Evolutionary conservation across 2,888 invertebrate genomes (phyloP), one percentile per base, ranked within the genome.

Genomic region (Aquatica leii): DNA sequence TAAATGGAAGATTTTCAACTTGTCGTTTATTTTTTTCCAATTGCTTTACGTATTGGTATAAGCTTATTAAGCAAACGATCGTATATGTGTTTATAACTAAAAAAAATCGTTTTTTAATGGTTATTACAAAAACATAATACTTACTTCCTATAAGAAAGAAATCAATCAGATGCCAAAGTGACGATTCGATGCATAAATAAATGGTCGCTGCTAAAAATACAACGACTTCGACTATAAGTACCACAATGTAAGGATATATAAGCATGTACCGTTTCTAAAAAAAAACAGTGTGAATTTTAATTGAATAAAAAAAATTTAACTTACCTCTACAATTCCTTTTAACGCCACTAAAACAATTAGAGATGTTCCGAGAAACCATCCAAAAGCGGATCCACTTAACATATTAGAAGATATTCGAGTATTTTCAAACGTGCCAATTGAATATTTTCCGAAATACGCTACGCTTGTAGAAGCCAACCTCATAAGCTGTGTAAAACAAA

Each of bases 221-320:
- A 2, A 46, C 5, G 35, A 57, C 5, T 49, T 57, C 57, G 0
- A 58, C 12, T 21, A 50, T 11, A n/a, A 58, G 24, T 4, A 51
- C 40, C 8, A 58, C 37, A 1, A 51, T 31, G 35, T 51, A 58
- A 12, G 58, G 58, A 15, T 49, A 58, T 1, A 58, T 41, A 5
- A 51, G 20, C n/a, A 58, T 50, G 2, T 50, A 51, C 9, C 58
- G 58, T 51, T 51, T 51, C 58, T 58, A 8, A 40, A 55, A 50
- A 43, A 9, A 24, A 17, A 18, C 37, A 21, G 17, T 11, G n/a
- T 41, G n/a, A n/a, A n/a, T 41, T 41, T 8, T 21, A 18, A 20
- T 18, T 20, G 4, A 40, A 37, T 6, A 2, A 17, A 43, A n/a
- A 55, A 4, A 6, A 52, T 15, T 49, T 2, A 11, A 15, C 17